Base-by-base conservation (phyloP, 1,140 invertebrate species). In the Calosoma granatense region DNA sequence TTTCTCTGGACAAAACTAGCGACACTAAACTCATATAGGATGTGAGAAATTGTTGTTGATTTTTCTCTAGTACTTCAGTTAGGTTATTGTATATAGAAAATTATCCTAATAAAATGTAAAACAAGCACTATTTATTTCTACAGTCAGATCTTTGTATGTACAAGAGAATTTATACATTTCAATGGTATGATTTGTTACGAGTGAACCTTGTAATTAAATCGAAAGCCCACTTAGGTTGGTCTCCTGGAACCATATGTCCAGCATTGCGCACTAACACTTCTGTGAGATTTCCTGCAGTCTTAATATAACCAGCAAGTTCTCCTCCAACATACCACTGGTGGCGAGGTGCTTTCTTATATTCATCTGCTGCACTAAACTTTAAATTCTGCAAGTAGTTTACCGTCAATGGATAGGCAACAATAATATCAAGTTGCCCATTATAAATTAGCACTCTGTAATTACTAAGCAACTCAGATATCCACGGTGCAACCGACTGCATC, bases 351-450 rank as follows among this genome's bases (percentile, higher is more conserved):
- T 61, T 77, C 63, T 76, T 78, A 66, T 88, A 91, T 39, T 79
- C 74, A 4, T 78, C 70, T 0, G 79, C 71, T 1, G 78, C 78
- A 15, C 71, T 67, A 80, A 88, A 92, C 4, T 83, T 65, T 1
- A 92, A 65, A 39, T 81, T 75, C 41, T 69, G 66, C 3, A 92
- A 63, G 67, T 84, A 90, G 61, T 82, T 83, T 61, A 82, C 80
- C 0, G 88, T 90, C 4, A 88, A 72, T 12, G 88, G 84, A 65
- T 90, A 89, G 0, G 88, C 84, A 3, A 90, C 84, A 54, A 92
- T 90, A 36, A 94, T 84, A 70, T 94, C 90, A 54, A 92, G 71
- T 67, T 92, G 88, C 4, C 90, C 90, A 67, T 85, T 91, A 69
- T 90, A 93, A 60, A 87, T 77, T 23, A 88, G 62, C 1, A 86